A percentile compares a stretch with the other conserved stretches of the same genome.
Conservation (phyloP, 35 echinoderm and acorn worm species). For the Lytechinus pictus region DNA sequence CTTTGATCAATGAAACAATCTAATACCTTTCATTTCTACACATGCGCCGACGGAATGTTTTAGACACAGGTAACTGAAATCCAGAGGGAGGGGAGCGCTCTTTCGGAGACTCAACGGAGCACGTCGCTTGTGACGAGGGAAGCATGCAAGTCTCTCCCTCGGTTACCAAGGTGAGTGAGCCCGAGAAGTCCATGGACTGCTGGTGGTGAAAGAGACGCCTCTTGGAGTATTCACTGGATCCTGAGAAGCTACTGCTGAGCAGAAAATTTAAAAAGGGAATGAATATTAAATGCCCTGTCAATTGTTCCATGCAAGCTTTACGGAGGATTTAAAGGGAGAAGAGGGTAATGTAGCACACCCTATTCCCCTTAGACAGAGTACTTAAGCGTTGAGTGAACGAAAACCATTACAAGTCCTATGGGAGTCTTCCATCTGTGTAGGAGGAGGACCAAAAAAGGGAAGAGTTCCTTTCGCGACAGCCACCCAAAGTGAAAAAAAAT, state of each 20-base stretch:
- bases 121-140: background rate
- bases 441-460: too few species aligned
- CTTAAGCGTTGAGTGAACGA: too few species aligned
- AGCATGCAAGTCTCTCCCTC: conserved; percentile 41
- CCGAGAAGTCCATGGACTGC: conserved; percentile 36
- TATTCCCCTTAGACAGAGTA: too few species aligned
- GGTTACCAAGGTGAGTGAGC: background rate
- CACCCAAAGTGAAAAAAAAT: too few species aligned
- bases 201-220: conserved; percentile 49
- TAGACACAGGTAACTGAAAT: background rate
- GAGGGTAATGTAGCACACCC: too few species aligned
- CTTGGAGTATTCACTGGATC: conserved; percentile 25
- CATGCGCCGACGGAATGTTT: background rate
- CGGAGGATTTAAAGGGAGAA: too few species aligned
- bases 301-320: too few species aligned
- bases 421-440: too few species aligned
- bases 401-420: too few species aligned
- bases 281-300: too few species aligned
- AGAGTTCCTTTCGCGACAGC: too few species aligned
- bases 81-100: background rate
- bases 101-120: conserved; percentile 24
- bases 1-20: background rate
- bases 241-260: conserved; percentile 22
- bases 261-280: background rate
- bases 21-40: conserved; percentile 41